These are phyloP conservation scores for Platysteira castanea DNA, from an alignment of 2,113 vertebrate species.

Conservation along the genomic window DNA sequence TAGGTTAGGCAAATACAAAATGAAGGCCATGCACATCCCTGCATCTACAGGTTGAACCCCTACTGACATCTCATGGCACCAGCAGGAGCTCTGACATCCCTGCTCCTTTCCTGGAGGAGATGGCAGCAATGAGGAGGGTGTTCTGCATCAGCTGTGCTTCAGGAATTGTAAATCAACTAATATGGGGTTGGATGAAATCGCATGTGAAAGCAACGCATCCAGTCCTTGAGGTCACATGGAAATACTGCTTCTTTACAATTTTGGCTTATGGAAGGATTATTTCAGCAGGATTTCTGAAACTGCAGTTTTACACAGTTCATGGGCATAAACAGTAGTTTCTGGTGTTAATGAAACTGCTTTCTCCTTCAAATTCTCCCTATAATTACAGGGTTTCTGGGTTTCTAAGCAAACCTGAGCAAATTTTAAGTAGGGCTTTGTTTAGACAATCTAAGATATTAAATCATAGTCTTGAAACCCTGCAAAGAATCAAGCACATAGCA, in stretches of 20 bases:
- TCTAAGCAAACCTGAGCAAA: slow-evolving; percentile 49
- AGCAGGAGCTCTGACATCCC: neutral
- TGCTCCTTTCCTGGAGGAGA: neutral
- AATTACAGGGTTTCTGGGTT: slow-evolving; percentile 36
- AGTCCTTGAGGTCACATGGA: neutral
- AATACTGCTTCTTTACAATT: neutral
- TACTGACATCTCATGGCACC: neutral
- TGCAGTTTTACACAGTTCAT: slow-evolving; percentile 17
- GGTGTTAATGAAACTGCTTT: slow-evolving; percentile 48
- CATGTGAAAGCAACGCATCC: neutral
- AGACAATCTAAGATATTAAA: slow-evolving; percentile 54
- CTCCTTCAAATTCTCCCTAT: slow-evolving; percentile 36
- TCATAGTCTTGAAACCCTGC: slow-evolving; percentile 32
- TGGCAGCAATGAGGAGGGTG: accelerated
- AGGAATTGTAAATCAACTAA: neutral
- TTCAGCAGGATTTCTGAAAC: slow-evolving; percentile 40
- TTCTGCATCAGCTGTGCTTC: neutral
- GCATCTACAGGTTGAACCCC: neutral
- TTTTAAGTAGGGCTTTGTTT: slow-evolving; percentile 57
- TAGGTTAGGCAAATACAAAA: neutral
- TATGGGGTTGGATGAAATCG: neutral
- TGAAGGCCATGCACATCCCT: neutral
- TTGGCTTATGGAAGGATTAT: slow-evolving; percentile 1
- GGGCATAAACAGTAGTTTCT: slow-evolving; percentile 48
- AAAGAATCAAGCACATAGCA: slow-evolving; percentile 18